Base-by-base conservation (phyloP, 2,113 vertebrate species). In the Sinocyclocheilus anshuiensis region DNA sequence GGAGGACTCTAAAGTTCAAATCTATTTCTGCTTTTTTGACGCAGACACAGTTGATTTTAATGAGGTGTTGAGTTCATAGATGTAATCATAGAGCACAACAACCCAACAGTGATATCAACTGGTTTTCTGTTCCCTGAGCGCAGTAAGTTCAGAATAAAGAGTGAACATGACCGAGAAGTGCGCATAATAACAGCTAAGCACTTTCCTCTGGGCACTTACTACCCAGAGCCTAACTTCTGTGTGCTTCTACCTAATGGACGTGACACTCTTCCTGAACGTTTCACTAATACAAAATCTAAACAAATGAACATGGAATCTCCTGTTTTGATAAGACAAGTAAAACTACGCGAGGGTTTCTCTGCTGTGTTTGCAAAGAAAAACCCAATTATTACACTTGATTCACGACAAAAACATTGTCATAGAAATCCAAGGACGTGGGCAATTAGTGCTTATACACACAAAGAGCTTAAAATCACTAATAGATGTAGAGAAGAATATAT, bases 151-250 rank as follows among this genome's bases (percentile, higher is more conserved):
- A 57, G 36, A 7, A 15, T 0, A n/a, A 0, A 36, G 0, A 80
- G 78, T 2, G 53, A 61, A 42, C 3, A 0, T 16, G 78, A 80
- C 26, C 33, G 53, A 6, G 2, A 33, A 2, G 78, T 80, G 18
- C 53, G 78, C 2, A 61, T 80, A 36, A 36, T 12, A 20, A 80
- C 78, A 80, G 78, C 78, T 1, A 1, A 63, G 57, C 50, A 80
- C 24, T 63, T 80, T 80, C 78, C 78, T 22, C 55, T 80, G 29
- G 55, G 78, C 8, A 80, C 78, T n/a, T 80, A 80, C 57, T 80
- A 63, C 16, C 78, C 57, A 22, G 78, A 80, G 20, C 55, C 78
- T 6, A 80, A 80, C 39, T 80, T 80, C 33, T 63, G 78, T 39
- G 78, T 80, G 11, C 33, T n/a, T n/a, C 53, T 80, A 15, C 50